phyloP scores from a whole-genome alignment of 64 coral and sea anemone genomes.

The Pachyseris speciosa region DNA sequence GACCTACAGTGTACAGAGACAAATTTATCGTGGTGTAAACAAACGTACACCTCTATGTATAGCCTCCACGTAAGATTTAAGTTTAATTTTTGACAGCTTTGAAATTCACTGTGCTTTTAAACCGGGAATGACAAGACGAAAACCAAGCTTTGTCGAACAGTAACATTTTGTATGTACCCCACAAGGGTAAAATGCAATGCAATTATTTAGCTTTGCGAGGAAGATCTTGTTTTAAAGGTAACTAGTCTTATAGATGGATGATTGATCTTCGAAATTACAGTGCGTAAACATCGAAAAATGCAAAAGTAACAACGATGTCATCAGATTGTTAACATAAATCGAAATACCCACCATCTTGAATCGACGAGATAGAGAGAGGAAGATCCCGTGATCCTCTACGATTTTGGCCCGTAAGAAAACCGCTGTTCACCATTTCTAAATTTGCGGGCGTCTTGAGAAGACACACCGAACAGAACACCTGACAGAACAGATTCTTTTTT shows the following conservation, averaged over 20 bases:
- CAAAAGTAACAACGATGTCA: conserved; percentile 14
- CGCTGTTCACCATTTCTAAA: background rate
- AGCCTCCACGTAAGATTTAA: background rate
- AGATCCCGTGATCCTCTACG: conserved; percentile 28
- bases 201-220: background rate
- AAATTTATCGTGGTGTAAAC: too few species aligned
- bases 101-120: too few species aligned
- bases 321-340: conserved; percentile 26
- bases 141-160: background rate
- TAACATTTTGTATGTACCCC: background rate
- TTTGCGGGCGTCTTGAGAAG: background rate
- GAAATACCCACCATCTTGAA: conserved; percentile 70
- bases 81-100: background rate
- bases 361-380: conserved; percentile 56
- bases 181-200: background rate
- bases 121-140: too few species aligned
- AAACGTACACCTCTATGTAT: too few species aligned
- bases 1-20: too few species aligned
- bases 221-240: background rate
- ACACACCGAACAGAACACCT: background rate
- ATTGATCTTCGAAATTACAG: background rate
- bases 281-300: background rate
- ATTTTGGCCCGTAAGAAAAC: background rate
- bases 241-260: background rate
- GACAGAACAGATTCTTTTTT: too few species aligned